Evolutionary conservation across 2,797 vertebrate species (phyloP), one percentile per base, ranked within the genome.

Genomic region (Carduelis carduelis): DNA sequence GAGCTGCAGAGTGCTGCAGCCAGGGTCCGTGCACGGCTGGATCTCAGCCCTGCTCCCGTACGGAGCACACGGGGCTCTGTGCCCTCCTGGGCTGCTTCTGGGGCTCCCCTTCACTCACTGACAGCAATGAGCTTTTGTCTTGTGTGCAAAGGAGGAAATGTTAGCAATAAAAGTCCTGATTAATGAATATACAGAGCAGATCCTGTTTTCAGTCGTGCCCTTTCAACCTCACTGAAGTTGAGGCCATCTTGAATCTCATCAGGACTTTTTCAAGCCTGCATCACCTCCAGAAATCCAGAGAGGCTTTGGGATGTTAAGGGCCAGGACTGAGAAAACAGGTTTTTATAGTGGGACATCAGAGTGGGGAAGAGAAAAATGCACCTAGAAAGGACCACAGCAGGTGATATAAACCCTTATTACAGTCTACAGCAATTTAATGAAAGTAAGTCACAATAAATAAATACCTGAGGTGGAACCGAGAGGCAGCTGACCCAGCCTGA

Each of bases 1-100:
- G 35, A 72, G 43, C 12, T 28, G 9, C 17, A 8, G 57, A 27
- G 39, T 7, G 27, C 13, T 0, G 1, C 53, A 30, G 41, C 30
- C 19, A 3, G 53, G 19, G 35, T 11, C 52, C 1, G 0, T 0
- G 3, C 1, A 0, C 0, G 3, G 6, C 47, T 23, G 63, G 43
- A 41, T 43, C 17, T n/a, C 35, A 30, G 65, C 52, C 28, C 18
- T 6, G 7, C 59, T 66, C 60, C 52, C 1, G 14, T 14, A 2
- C 0, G 0, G 30, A 24, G 55, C 35, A 12, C 5, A 1, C 0
- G 0, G 7, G 11, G 35, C 49, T 20, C 4, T 9, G 44, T 8
- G 18, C 28, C 57, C 60, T 32, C 34, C 79, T 9, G 13, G 52
- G 34, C 18, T 0, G 1, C 30, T 65, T 28, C 55, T 59, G 56